A percentile compares a stretch with the other conserved stretches of the same genome.
phyloP scores from a whole-genome alignment of 2,888 invertebrate species.

The Luffia ferchaultella region DNA sequence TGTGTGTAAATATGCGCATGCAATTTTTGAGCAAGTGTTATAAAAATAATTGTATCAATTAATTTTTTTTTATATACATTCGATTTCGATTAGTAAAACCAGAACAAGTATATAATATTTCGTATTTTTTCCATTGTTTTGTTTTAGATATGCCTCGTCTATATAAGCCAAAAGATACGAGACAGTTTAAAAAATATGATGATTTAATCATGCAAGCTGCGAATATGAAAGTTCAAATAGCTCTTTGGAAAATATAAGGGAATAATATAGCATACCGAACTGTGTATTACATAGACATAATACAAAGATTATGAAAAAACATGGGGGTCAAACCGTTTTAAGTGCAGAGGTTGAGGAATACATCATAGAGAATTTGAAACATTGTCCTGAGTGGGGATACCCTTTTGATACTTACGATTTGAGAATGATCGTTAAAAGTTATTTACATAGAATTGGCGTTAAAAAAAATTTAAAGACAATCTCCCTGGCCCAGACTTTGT shows the following conservation, averaged over 20 bases:
- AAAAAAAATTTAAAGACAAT: no score
- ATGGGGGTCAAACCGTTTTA: not conserved
- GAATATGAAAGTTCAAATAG: not conserved
- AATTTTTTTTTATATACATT: no score
- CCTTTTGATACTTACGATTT: not conserved
- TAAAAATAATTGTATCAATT: no score
- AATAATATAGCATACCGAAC: not conserved
- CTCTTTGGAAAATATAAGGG: not conserved
- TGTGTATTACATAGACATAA: not conserved
- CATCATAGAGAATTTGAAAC: not conserved
- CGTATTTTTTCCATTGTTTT: no score
- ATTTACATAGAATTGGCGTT: not conserved
- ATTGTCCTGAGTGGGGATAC: not conserved
- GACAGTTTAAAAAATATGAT: not conserved
- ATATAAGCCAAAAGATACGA: not conserved
- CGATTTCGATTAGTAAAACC: no score
- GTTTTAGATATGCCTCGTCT: not conserved
- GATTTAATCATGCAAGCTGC: not conserved
- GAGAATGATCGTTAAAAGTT: not conserved
- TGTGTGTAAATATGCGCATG: no score
- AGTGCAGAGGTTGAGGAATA: not conserved
- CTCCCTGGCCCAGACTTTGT: no score
- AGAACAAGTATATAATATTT: no score
- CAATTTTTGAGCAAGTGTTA: no score
- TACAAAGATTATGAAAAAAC: not conserved